A percentile compares a stretch with the other conserved stretches of the same genome.
phyloP scores from a whole-genome alignment of 2,888 invertebrate genomes.

The Acrocyrtus sp. region DNA sequence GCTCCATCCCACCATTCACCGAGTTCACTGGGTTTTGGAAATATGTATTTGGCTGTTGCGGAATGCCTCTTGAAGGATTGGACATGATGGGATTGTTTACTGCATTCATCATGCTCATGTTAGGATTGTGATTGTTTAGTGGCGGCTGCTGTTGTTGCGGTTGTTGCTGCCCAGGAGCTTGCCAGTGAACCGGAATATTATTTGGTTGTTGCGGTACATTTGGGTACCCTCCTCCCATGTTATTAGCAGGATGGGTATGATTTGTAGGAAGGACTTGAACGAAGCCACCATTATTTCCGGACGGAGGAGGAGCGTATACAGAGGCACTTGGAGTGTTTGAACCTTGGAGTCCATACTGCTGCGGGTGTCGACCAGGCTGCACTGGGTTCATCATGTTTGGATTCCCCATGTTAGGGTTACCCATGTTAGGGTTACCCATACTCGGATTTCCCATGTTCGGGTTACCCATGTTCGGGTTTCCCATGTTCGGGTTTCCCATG shows the following conservation, averaged over 20 bases:
- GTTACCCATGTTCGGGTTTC: background rate
- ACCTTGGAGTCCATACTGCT: slow-evolving; percentile 21
- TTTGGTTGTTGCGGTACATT: slow-evolving; percentile 9
- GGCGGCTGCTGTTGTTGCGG: slow-evolving; percentile 4
- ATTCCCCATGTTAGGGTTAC: background rate
- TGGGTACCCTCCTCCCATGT: background rate
- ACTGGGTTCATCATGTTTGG: slow-evolving; percentile 16
- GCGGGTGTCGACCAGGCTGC: slow-evolving; percentile 8
- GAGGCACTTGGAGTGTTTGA: slow-evolving; percentile 35
- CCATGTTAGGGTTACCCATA: slow-evolving; percentile 1
- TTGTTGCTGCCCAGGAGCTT: slow-evolving; percentile 11
- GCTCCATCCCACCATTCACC: slow-evolving; percentile 15
- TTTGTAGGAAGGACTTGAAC: slow-evolving; percentile 21
- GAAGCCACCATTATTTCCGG: slow-evolving; percentile 46
- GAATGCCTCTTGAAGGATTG: background rate
- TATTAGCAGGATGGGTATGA: background rate
- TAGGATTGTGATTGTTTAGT: background rate
- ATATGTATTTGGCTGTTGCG: slow-evolving; percentile 8
- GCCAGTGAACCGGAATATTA: slow-evolving; percentile 23
- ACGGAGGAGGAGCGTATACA: slow-evolving; percentile 35
- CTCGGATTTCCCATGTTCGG: slow-evolving; percentile 8
- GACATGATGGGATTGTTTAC: too few species aligned
- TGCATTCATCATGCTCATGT: slow-evolving; percentile 2
- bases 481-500: slow-evolving; percentile 1
- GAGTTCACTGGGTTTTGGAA: slow-evolving; percentile 33